Evolutionary conservation across 1,140 invertebrate genomes (phyloP).

Genomic region (Brevipalpus yothersi): DNA sequence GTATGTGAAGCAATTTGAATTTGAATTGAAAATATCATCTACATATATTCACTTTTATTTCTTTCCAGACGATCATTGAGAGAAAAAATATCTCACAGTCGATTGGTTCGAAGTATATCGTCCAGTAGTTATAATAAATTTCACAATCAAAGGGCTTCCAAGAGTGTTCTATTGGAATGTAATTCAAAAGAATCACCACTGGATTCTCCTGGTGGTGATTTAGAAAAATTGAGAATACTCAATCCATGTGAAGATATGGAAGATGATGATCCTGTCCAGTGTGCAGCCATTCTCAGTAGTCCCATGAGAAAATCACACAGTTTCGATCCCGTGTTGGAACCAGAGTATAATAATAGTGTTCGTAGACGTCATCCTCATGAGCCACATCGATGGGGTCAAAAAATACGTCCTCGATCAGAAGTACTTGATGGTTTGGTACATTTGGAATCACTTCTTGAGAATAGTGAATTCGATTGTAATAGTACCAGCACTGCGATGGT

Average conservation of each 20-base stretch:
- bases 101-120: conserved; percentile 14
- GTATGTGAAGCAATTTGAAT: neutral
- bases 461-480: neutral
- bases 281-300: neutral
- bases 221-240: too few species aligned
- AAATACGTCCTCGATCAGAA: conserved; percentile 1
- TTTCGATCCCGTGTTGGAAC: conserved; percentile 15
- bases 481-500: neutral
- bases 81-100: conserved; percentile 11
- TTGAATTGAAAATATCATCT: neutral
- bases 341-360: neutral
- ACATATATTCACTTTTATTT: neutral
- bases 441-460: neutral
- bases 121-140: conserved; percentile 14
- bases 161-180: neutral
- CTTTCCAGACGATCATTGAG: conserved; percentile 6
- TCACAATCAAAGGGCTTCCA: conserved; percentile 3
- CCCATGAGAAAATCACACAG: conserved; percentile 13
- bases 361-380: conserved; percentile 8
- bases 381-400: conserved; percentile 7
- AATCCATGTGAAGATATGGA: too few species aligned
- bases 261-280: neutral
- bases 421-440: neutral
- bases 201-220: too few species aligned
- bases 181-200: neutral